A percentile compares a stretch with the other conserved stretches of the same genome.
Evolutionary conservation across 1,140 invertebrate species (phyloP).

Genomic region (Pseudobourletiella spinata): DNA sequence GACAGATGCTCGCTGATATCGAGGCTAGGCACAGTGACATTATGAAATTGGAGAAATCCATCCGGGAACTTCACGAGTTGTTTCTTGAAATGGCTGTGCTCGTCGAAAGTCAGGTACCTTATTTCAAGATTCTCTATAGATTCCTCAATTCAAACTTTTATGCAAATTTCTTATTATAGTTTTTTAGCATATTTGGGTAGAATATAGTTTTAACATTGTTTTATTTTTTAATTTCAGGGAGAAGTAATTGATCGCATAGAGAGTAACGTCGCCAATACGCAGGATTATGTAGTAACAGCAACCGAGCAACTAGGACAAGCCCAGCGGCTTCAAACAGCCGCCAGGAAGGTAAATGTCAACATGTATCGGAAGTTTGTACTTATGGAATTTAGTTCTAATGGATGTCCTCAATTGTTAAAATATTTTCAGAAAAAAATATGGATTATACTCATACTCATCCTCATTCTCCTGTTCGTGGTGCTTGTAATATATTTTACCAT

Average conservation of each 20-base stretch:
- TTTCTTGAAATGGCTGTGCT: slow-evolving; percentile 57
- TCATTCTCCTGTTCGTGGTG: slow-evolving; percentile 17
- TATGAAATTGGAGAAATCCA: slow-evolving; percentile 68
- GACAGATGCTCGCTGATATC: slow-evolving; percentile 67
- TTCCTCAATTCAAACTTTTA: too few species aligned
- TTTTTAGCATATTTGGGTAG: too few species aligned
- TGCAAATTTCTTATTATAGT: too few species aligned
- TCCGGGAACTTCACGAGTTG: slow-evolving; percentile 70
- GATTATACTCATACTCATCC: slow-evolving; percentile 24
- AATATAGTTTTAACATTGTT: too few species aligned
- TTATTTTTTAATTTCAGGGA: slow-evolving; percentile 34
- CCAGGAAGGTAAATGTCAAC: slow-evolving; percentile 48
- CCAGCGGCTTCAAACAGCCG: slow-evolving; percentile 47
- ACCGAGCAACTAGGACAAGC: slow-evolving; percentile 55
- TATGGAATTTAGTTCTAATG: too few species aligned
- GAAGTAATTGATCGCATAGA: slow-evolving; percentile 40
- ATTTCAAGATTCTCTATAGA: too few species aligned
- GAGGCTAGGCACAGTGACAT: slow-evolving; percentile 74
- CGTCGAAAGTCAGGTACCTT: slow-evolving; percentile 31
- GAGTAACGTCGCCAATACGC: slow-evolving; percentile 38
- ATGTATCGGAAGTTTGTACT: background rate
- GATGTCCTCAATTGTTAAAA: too few species aligned
- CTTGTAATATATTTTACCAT: slow-evolving; percentile 26
- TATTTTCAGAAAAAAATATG: slow-evolving; percentile 35
- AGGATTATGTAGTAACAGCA: slow-evolving; percentile 39